phyloP scores from a whole-genome alignment of 1,140 invertebrate genomes.

The Chymomyza costata region DNA sequence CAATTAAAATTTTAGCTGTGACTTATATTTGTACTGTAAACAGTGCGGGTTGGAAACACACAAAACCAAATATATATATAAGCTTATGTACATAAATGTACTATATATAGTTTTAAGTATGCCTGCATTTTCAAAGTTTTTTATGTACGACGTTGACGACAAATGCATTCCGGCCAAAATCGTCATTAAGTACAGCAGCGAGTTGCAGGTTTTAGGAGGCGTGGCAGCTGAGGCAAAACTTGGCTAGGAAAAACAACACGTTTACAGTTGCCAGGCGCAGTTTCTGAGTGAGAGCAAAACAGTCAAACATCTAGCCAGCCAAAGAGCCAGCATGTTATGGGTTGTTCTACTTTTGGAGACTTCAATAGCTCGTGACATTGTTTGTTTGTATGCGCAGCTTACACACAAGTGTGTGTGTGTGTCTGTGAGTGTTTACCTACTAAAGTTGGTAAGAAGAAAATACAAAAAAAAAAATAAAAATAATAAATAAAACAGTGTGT shows the following conservation, averaged over 20 bases:
- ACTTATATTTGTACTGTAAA: conserved; percentile 15
- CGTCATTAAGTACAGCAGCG: conserved; percentile 25
- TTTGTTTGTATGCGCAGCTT: conserved; percentile 28
- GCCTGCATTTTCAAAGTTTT: conserved; percentile 15
- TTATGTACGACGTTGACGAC: conserved; percentile 17
- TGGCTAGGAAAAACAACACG: conserved; percentile 47
- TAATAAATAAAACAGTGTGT: too few relatives aligned
- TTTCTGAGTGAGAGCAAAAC: neutral
- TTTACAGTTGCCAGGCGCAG: conserved; percentile 37
- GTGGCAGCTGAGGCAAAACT: conserved; percentile 28
- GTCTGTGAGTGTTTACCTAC: too few relatives aligned
- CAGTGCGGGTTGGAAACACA: conserved; percentile 6
- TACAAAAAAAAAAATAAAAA: too few relatives aligned
- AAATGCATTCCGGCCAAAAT: conserved; percentile 46
- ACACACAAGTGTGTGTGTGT: conserved; percentile 1
- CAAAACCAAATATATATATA: too few relatives aligned
- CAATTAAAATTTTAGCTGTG: conserved; percentile 57
- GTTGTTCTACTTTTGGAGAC: conserved; percentile 62
- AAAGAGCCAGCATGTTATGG: neutral
- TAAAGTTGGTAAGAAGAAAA: too few relatives aligned
- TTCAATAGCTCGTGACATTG: conserved; percentile 72
- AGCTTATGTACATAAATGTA: conserved; percentile 9
- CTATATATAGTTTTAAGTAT: neutral
- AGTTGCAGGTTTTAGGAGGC: neutral
- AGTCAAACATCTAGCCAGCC: conserved; percentile 3